A percentile compares a stretch with the other conserved stretches of the same genome.
These are phyloP conservation scores for Drosophila sturtevanti DNA, from an alignment of 1,140 invertebrate genomes.

Conservation along the genomic window DNA sequence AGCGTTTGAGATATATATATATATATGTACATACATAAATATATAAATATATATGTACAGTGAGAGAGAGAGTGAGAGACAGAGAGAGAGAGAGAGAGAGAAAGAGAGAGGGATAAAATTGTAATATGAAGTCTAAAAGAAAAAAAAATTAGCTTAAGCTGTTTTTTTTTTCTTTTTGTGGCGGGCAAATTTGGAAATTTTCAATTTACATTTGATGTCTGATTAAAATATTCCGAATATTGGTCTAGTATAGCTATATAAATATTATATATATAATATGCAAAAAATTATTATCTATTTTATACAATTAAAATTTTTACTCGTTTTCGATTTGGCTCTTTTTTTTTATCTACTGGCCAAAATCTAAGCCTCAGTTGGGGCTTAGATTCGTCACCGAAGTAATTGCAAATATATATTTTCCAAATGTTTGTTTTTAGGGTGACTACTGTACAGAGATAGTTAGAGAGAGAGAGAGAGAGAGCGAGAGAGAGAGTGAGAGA, in stretches of 20 bases:
- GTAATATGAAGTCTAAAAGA: slow-evolving; percentile 24
- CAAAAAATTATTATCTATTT: no score
- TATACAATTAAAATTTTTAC: neutral
- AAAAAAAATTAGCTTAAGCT: neutral
- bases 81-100: neutral
- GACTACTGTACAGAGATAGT: neutral
- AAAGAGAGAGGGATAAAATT: slow-evolving; percentile 19
- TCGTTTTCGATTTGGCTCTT: neutral
- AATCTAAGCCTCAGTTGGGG: neutral
- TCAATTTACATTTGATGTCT: neutral
- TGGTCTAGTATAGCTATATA: neutral
- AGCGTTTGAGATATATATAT: slow-evolving; percentile 15
- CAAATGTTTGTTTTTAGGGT: slow-evolving; percentile 20
- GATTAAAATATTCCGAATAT: neutral
- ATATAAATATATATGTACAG: slow-evolving; percentile 7
- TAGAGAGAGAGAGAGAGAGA: neutral
- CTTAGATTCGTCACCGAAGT: neutral
- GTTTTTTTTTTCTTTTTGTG: neutral
- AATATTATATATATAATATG: neutral
- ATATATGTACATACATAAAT: slow-evolving; percentile 17
- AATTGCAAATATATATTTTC: slow-evolving; percentile 32
- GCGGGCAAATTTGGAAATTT: neutral
- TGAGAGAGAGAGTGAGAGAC: slow-evolving; percentile 4
- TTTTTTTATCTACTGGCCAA: slow-evolving; percentile 2
- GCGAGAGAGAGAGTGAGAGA: neutral